Conservation (phyloP, 2,113 vertebrate genomes). For the Gnathonemus longibarbis region DNA sequence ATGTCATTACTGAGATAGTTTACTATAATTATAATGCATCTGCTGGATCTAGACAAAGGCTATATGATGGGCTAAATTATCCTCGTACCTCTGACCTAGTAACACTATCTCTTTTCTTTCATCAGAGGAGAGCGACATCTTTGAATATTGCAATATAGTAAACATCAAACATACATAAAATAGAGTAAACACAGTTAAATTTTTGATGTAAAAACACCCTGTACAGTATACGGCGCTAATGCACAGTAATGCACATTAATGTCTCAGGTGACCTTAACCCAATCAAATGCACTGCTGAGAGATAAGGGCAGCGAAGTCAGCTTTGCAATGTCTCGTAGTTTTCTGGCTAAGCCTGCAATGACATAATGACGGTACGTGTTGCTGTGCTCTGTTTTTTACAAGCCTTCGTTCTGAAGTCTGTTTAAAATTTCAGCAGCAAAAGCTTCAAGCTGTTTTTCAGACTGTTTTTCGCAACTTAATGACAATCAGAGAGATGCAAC, state of each 20-base stretch:
- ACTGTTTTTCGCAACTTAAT: constrained; percentile 10
- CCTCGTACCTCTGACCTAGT: not conserved
- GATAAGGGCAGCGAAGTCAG: not conserved
- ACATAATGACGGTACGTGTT: not conserved
- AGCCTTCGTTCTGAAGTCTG: not conserved
- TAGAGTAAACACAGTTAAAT: not conserved
- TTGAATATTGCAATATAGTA: not conserved
- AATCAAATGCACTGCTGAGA: not conserved
- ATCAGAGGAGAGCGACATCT: not conserved
- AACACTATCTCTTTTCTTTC: not conserved
- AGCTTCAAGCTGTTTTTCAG: not conserved
- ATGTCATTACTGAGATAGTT: constrained; percentile 80
- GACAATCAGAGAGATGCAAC: constrained; percentile 54
- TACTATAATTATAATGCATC: constrained; percentile 60
- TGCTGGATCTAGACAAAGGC: constrained; percentile 46
- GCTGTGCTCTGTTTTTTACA: not conserved
- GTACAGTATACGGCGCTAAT: not conserved
- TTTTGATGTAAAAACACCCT: not conserved
- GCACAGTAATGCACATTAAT: not conserved
- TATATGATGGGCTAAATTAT: not conserved
- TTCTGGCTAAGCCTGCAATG: not conserved
- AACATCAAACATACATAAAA: no score
- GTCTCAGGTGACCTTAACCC: not conserved
- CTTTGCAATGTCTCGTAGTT: not conserved
- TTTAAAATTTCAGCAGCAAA: not conserved